Base-by-base conservation (phyloP, 2,888 invertebrate species). In the Tipula helvola region DNA sequence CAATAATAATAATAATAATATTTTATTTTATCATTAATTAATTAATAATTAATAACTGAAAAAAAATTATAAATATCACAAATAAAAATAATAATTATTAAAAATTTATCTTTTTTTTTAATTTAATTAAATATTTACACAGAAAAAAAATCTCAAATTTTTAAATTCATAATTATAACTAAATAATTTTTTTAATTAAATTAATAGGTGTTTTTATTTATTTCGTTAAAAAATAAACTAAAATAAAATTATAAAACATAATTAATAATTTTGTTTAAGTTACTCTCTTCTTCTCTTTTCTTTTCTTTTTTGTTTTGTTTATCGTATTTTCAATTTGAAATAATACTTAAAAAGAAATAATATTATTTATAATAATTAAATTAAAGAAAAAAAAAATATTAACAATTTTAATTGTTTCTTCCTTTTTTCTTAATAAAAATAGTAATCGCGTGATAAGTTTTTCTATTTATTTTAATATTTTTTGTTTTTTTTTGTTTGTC, bases 21-120 rank as follows among this genome's bases (percentile, higher is more conserved):
- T 71, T 71, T 71, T 71, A 71, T 71, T 52, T 71, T 71, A 71
- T 71, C 71, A 71, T 71, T 71, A 71, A 71, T 71, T 71, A 71
- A 71, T 71, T 71, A 57, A 57, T 57, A 57, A 57, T 57, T 57
- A 71, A 71, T 71, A 71, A 71, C 71, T 71, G 71, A 71, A 71
- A 71, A 52, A 28, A 71, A 71, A 71, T 71, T 71, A 71, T 71
- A 71, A 71, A 71, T 71, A 71, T 71, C 71, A 71, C 71, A 71
- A 71, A 71, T 71, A 71, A 71, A 71, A 71, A 71, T 71, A 71
- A 71, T 71, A 71, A 71, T 71, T 71, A 71, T 71, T 71, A 71
- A 71, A 71, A 71, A 71, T 71, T 71, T 71, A 71, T 12, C 18
- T 57, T 52, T 57, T 57, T 71, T 71, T 71, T 71, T 71, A 71